Base-by-base conservation (phyloP, 1,140 invertebrate genomes). In the Ceratina japonica region DNA sequence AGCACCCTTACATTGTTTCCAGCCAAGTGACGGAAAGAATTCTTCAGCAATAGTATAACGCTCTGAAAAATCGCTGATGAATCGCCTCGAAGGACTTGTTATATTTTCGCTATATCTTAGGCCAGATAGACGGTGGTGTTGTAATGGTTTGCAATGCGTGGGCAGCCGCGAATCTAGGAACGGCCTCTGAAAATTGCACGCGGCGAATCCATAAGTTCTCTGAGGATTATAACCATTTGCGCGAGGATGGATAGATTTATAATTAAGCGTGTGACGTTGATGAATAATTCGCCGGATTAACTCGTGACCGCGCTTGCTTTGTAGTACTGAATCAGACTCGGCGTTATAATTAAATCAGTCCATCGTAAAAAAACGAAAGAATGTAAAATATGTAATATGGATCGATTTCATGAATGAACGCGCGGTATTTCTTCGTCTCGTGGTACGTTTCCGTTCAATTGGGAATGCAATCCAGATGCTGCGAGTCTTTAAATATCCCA, bases 101-200 rank as follows among this genome's bases (percentile, higher is more conserved):
- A 82, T 86, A 86, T 86, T 85, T 86, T 82, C 66, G 82, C 64
- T 58, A 62, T 71, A 56, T 54, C 44, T 59, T 58, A 85, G 49
- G 80, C 76, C 81, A 85, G 72, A 62, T 84, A 74, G 54, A 70
- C 52, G 74, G 54, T 44, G 27, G 54, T 51, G 83, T 85, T 82
- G 80, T 85, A 86, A 86, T 59, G 66, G 75, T 76, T 85, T 73
- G 66, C 75, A 75, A 70, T 13, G 82, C 64, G 83, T 85, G 73
- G 84, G 79, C 54, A 58, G 71, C 59, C 51, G 10, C 37, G 15
- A 24, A 63, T 73, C 83, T 85, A 79, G n/a, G 71, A 24, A 12
- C 20, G 59, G 22, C 22, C 27, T 15, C 58, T 24, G 75, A 77
- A 63, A 63, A 77, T 77, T 63, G 69, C 56, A n/a, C 37, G 65